These are phyloP conservation scores for Globicephala melas DNA, from an alignment of 2,113 vertebrate species.

Conservation along the genomic window DNA sequence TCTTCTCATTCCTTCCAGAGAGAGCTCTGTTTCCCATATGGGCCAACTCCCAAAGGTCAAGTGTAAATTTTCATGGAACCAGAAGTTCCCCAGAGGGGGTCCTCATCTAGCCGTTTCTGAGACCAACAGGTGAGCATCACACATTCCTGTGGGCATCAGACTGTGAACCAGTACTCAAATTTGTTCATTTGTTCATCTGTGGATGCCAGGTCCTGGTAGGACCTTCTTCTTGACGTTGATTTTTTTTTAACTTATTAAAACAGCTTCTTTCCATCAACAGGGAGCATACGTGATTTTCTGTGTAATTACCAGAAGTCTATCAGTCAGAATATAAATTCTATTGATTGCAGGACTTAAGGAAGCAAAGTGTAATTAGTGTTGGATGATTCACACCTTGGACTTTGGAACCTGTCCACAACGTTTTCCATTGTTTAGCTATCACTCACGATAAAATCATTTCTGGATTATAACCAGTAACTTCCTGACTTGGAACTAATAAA, in stretches of 20 bases:
- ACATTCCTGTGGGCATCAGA: not conserved
- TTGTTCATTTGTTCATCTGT: not conserved
- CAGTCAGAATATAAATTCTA: not conserved
- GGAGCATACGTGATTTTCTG: not conserved
- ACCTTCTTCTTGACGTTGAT: not conserved
- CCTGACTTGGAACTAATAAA: slow-evolving; percentile 50
- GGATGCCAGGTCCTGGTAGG: not conserved
- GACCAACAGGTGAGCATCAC: too few relatives aligned
- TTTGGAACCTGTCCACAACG: not conserved
- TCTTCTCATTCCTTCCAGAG: not conserved
- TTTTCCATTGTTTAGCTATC: not conserved
- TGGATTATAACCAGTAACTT: slow-evolving; percentile 22
- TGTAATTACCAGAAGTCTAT: not conserved
- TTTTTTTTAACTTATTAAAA: not conserved
- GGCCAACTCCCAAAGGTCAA: not conserved
- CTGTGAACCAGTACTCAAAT: too few relatives aligned
- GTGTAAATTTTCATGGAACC: not conserved
- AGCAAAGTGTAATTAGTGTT: not conserved
- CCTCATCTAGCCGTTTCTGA: not conserved
- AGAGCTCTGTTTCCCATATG: not conserved
- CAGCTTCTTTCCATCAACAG: not conserved
- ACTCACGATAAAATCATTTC: slow-evolving; percentile 2
- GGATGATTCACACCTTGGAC: not conserved
- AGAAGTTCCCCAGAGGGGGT: not conserved
- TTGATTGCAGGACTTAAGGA: not conserved